phyloP scores from a whole-genome alignment of 2,888 invertebrate genomes.

The Protonemura montana region DNA sequence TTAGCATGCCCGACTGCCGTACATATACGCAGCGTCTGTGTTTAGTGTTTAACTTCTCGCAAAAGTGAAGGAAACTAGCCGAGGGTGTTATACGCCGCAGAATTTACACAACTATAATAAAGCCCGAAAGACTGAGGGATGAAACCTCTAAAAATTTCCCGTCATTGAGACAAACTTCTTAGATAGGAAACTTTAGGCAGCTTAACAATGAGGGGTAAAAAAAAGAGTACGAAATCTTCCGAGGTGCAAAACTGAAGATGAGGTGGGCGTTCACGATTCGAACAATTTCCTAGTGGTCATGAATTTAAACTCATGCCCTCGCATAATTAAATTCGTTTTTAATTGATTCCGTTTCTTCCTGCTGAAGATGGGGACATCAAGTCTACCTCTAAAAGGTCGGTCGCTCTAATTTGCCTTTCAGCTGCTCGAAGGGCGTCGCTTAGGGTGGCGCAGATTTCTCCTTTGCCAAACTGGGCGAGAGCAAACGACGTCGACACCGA shows the following conservation, averaged over 20 bases:
- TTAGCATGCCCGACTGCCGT: neutral
- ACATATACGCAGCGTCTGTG: conserved; percentile 2
- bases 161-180: neutral
- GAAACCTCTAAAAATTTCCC: neutral
- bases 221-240: neutral
- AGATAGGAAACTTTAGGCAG: neutral
- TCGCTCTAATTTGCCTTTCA: neutral
- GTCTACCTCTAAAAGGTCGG: conserved; percentile 16
- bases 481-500: conserved; percentile 3
- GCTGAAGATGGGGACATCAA: neutral
- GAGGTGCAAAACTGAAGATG: neutral
- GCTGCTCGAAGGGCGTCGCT: neutral
- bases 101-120: conserved; percentile 1
- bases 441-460: neutral
- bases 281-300: conserved; percentile 26
- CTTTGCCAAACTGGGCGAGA: neutral
- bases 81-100: neutral
- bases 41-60: conserved; percentile 31
- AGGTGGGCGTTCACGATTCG: conserved; percentile 14
- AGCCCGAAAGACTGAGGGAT: neutral
- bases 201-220: neutral
- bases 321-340: conserved; percentile 40
- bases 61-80: neutral
- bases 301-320: neutral
- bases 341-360: conserved; percentile 38